Base-by-base conservation (phyloP, 2,797 vertebrate genomes). In the Pangasius djambal region DNA sequence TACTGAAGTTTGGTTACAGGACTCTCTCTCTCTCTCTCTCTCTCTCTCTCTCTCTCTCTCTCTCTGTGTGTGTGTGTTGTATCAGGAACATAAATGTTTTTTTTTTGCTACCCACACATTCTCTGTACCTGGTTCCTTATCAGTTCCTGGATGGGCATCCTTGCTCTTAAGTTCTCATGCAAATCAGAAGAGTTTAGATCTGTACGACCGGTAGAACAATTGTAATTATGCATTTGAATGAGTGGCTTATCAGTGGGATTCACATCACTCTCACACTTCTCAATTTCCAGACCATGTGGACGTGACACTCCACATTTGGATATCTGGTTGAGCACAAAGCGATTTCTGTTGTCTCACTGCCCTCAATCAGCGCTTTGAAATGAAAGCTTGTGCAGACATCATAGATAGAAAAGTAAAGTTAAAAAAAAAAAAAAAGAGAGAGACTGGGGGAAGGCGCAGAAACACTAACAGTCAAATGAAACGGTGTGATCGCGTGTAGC, bases 391-490 rank as follows among this genome's bases (percentile, higher is more conserved):
- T 85, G 87, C 81, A 87, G 82, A 89, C 90, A n/a, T 65, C 31
- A 61, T 55, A 88, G 55, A 89, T 85, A 88, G 85, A 89, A 90
- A 82, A 88, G 75, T 65, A 69, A 92, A 87, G 74, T 83, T n/a
- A 81, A 52, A 87, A 91, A 90, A 93, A 93, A 93, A 20, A 37
- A 72, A 57, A 78, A 78, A 20, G 4, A n/a, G 13, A 48, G 34
- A 13, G 34, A 28, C 57, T 16, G 67, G n/a, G 83, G 70, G 7
- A 37, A 31, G 34, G 70, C 31, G 44, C 34, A 37, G 83, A 48
- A 37, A 57, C 91, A 92, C 93, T 95, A 94, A 95, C 91, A 95
- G 94, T 95, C 94, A 95, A 93, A 93, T 93, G 95, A 95, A 96
- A 92, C 95, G 94, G 95, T 92, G 93, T 94, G 94, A 94, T 95